phyloP scores from a whole-genome alignment of 2,113 vertebrate genomes.

The Myotis lucifugus region DNA sequence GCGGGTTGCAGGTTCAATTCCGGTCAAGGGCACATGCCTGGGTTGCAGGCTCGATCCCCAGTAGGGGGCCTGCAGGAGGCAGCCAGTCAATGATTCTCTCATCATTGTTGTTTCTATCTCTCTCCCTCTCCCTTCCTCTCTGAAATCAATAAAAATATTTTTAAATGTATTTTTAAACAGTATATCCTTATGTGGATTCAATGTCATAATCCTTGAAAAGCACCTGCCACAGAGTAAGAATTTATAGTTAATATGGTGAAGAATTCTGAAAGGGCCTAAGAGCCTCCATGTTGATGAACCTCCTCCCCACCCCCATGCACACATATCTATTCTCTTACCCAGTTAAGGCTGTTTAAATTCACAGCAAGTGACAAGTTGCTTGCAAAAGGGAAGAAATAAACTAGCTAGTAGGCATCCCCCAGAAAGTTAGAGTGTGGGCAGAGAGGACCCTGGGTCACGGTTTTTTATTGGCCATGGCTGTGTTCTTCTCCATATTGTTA shows the following conservation, averaged over 20 bases:
- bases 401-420: background rate
- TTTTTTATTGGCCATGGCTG: background rate
- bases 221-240: background rate
- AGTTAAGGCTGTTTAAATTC: constrained; percentile 24
- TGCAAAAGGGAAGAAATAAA: constrained; percentile 23
- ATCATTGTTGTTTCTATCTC: too few relatives aligned
- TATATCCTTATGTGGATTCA: background rate
- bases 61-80: too few relatives aligned
- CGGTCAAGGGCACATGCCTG: too few relatives aligned
- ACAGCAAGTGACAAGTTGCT: constrained; percentile 23
- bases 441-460: background rate
- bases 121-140: too few relatives aligned
- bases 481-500: background rate
- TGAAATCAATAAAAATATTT: too few relatives aligned
- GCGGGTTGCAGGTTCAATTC: too few relatives aligned
- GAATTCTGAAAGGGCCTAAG: background rate
- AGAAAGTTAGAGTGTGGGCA: background rate
- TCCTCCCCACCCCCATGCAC: background rate
- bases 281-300: background rate
- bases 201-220: background rate
- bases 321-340: background rate
- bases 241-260: background rate
- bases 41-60: too few relatives aligned
- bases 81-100: too few relatives aligned
- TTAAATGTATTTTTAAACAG: too few relatives aligned